Evolutionary conservation across 1,140 invertebrate species (phyloP).

Genomic region (Drosophila lini): DNA sequence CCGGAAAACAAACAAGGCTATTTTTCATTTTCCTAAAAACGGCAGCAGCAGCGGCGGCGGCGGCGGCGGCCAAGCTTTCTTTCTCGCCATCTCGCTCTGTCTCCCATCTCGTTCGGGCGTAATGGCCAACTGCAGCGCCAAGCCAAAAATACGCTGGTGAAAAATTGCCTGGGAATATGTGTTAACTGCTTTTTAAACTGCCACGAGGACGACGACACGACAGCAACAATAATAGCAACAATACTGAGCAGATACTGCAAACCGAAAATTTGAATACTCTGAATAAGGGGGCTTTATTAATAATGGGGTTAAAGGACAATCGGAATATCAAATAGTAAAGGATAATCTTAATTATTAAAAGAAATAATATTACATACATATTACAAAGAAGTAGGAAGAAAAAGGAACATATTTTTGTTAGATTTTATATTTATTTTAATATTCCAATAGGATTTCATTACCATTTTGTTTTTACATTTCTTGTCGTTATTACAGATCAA

Average conservation of each 20-base stretch:
- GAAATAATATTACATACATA: too few relatives aligned
- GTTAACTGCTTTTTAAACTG: constrained; percentile 84
- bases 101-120: constrained; percentile 24
- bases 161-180: constrained; percentile 84
- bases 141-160: constrained; percentile 79
- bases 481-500: not conserved
- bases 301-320: not conserved
- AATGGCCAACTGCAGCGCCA: constrained; percentile 60
- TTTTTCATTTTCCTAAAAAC: constrained; percentile 83
- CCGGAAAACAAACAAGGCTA: constrained; percentile 73
- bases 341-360: too few relatives aligned
- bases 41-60: not conserved
- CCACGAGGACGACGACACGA: constrained; percentile 80
- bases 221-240: constrained; percentile 36
- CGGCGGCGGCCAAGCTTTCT: constrained; percentile 61
- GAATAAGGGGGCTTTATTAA: not conserved
- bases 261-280: constrained; percentile 15
- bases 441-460: not conserved
- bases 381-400: too few relatives aligned
- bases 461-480: not conserved
- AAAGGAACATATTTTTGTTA: not conserved
- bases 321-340: not conserved
- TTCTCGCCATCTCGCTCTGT: not conserved
- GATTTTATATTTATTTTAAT: not conserved
- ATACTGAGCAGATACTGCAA: not conserved